These are phyloP conservation scores for Cephonodes hylas DNA, from an alignment of 2,888 invertebrate species.

Conservation along the genomic window DNA sequence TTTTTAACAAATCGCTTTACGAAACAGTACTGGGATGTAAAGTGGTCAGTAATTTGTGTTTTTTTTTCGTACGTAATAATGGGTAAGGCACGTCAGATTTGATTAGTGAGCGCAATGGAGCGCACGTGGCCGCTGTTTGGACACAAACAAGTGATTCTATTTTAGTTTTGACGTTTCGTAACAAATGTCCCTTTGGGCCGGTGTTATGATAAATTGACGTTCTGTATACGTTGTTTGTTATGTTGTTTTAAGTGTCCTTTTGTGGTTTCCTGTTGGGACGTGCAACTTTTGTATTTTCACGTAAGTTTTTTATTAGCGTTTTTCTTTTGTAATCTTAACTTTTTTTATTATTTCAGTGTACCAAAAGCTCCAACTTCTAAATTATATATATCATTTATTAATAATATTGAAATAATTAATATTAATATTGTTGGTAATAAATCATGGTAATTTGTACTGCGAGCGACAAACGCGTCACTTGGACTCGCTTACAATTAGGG, in stretches of 20 bases:
- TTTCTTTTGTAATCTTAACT: neutral
- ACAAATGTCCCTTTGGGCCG: constrained; percentile 42
- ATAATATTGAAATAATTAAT: neutral
- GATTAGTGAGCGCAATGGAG: constrained; percentile 48
- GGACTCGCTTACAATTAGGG: constrained; percentile 23
- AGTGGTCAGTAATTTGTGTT: constrained; percentile 24
- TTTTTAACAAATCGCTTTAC: constrained; percentile 32
- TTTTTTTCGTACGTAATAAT: constrained; percentile 22
- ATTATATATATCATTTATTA: too few relatives aligned
- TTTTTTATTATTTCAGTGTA: neutral
- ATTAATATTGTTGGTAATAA: neutral
- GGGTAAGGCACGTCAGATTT: constrained; percentile 47
- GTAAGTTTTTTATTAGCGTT: neutral
- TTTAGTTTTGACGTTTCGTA: constrained; percentile 46
- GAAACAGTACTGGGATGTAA: constrained; percentile 17
- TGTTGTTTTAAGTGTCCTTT: constrained; percentile 26
- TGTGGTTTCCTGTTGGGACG: constrained; percentile 21
- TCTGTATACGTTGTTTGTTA: constrained; percentile 13
- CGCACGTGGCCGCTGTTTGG: constrained; percentile 50
- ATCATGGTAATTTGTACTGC: neutral
- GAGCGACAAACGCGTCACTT: constrained; percentile 17
- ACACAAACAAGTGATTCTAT: constrained; percentile 48
- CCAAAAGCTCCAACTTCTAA: too few relatives aligned
- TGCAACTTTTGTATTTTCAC: constrained; percentile 16
- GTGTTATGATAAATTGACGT: constrained; percentile 44